Evolutionary conservation across 2,888 invertebrate species (phyloP), one percentile per base, ranked within the genome.

Genomic region (Augiades crinisus): DNA sequence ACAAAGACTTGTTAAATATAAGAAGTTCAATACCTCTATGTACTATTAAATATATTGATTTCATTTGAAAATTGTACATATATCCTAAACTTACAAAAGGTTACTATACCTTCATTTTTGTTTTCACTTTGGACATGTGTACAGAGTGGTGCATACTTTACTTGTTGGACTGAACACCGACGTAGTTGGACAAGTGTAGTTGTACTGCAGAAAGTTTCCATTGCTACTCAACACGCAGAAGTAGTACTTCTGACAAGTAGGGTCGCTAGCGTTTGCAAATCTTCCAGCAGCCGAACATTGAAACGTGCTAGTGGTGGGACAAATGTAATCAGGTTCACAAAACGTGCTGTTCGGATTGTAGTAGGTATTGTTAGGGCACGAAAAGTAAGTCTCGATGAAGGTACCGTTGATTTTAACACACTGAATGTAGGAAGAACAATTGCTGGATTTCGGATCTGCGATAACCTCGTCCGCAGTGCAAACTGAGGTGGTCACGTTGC

Each of bases 241-340:
- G 50, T 68, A 78, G 55, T 87, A 89, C 0, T 59, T 64, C 55
- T 77, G 69, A 51, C 87, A 88, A 2, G 75, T 75, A 0, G 72
- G 63, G 46, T 89, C 87, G 1, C 67, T 51, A 2, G 66, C 56
- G 58, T 89, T 67, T 0, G 81, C 70, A 34, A 70, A 85, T 56
- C 82, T 71, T 0, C 88, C 88, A 0, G 66, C 70, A 1, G 74
- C 45, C 0, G 70, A 59, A 55, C 88, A 89, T 0, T 67, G 62
- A 54, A 80, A 80, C 0, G 8, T 14, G 8, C 13, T 31, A 8
- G 3, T 22, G 19, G 36, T 19, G 5, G 30, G 2, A 5, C 30
- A 30, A 5, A 1, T 30, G 12, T 30, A 30, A 30, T 30, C 5
- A 3, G 12, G 2, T 30, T 30, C 30, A 30, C 30, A 30, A 1